Evolutionary conservation across 2,888 invertebrate genomes (phyloP), one percentile per base, ranked within the genome.

Genomic region (Arenicola marina): DNA sequence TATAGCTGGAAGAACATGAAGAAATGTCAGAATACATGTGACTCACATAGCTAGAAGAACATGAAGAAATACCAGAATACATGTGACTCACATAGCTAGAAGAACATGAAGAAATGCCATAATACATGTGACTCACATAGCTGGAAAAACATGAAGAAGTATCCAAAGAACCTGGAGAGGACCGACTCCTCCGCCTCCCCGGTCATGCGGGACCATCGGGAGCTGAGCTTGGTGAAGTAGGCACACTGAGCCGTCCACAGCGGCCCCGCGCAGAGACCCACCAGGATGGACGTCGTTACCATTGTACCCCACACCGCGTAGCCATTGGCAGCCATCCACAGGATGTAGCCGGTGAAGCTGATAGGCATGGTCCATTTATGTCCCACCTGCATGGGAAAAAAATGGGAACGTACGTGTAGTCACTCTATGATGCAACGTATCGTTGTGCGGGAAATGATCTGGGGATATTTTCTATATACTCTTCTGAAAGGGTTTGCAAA

Each of bases 221-320:
- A 92, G 51, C 51, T 61, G 24, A 69, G 67, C 63, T 78, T 73
- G 18, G 97, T 97, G 67, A 98, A 87, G 82, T 98, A 98, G 1
- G 95, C 94, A 64, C 97, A 96, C 83, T 97, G 94, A n/a, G 97
- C 93, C 0, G 95, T 93, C 98, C 98, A 98, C 90, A 98, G 91
- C 54, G 96, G 96, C 0, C 96, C 96, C 1, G 95, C 97, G 11
- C 95, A 95, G 59, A 96, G 85, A 69, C 98, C 98, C 34, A 95
- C 89, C n/a, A 98, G 87, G 32, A 96, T 90, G 28, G 96, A 95
- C 43, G 95, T 92, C 0, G 84, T 80, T 11, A 82, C 74, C 69
- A 85, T 80, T n/a, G 95, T 95, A 81, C 91, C 93, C 70, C 88
- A 89, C 70, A 88, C 64, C 3, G 66, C 66, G 53, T 68, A 67